Base-by-base conservation (phyloP, 2,113 vertebrate genomes). In the Nettapus auritus region DNA sequence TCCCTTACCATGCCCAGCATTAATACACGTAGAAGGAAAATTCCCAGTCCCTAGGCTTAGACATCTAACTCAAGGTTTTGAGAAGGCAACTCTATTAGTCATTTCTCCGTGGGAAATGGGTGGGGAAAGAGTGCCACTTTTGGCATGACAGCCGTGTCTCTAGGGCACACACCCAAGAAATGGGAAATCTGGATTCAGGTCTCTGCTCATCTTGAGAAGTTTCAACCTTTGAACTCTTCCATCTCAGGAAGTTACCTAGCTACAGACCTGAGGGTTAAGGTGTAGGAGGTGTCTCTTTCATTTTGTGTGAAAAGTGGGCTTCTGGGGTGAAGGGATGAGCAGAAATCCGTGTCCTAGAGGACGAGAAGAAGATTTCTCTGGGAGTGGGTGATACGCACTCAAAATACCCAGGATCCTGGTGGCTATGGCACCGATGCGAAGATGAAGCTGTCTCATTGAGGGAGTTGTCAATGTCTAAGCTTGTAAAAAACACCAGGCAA, bases 351-450 rank as follows among this genome's bases (percentile, higher is more conserved):
- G 31, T 9, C 44, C 63, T 22, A 8, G 10, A 40, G 28, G 40
- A 46, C 26, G 5, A 80, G 19, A 62, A 52, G 56, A 38, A 86
- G 20, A 50, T 62, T 71, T 67, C 15, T 46, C 22, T 19, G 42
- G 53, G 11, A 74, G 17, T 0, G 3, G 12, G 16, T 48, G 60
- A 48, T 9, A 36, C 0, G 0, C 52, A 14, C 25, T 36, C n/a
- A 59, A 48, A 92, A 82, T 22, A 57, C 15, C 8, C 67, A 38
- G 14, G n/a, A 55, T 75, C 34, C 42, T 26, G 50, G 22, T 81
- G 73, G 31, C 55, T 57, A 20, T 60, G 69, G 80, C 79, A 76
- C 40, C 11, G 9, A 11, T 36, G 73, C 19, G 28, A 74, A 59
- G 66, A 46, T 13, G 76, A 63, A 92, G 31, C 18, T 74, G 55